Conservation (phyloP, 2,113 vertebrate genomes). For the Erythrolamprus reginae region DNA sequence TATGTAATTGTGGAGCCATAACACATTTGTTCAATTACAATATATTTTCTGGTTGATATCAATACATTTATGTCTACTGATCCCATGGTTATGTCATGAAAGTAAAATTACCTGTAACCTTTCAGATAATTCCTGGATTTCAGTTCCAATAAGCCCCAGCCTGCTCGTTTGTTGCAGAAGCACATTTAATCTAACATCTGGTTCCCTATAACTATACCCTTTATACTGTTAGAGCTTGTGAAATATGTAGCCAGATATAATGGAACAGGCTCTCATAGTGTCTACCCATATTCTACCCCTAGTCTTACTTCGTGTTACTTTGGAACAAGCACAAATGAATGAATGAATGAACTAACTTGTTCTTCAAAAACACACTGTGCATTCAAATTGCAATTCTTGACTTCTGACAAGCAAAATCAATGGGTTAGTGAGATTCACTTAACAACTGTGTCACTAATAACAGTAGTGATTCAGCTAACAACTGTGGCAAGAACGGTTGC, state of each 20-base stretch:
- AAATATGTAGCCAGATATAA: slow-evolving; percentile 8
- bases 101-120: not conserved
- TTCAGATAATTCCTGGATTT: not conserved
- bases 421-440: not conserved
- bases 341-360: not conserved
- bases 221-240: not conserved
- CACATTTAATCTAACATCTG: not conserved
- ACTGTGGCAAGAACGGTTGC: not conserved
- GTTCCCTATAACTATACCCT: not conserved
- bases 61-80: not conserved
- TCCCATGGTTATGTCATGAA: not conserved
- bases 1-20: not conserved
- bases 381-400: not conserved
- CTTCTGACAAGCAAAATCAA: not conserved
- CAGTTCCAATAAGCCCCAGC: not conserved
- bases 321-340: not conserved
- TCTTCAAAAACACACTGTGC: not conserved
- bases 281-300: not conserved
- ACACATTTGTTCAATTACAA: not conserved
- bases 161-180: not conserved
- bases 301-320: not conserved
- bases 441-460: not conserved
- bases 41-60: not conserved
- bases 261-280: not conserved
- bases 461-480: not conserved